Evolutionary conservation across 2,113 vertebrate species (phyloP).

Genomic region (Labrus mixtus): DNA sequence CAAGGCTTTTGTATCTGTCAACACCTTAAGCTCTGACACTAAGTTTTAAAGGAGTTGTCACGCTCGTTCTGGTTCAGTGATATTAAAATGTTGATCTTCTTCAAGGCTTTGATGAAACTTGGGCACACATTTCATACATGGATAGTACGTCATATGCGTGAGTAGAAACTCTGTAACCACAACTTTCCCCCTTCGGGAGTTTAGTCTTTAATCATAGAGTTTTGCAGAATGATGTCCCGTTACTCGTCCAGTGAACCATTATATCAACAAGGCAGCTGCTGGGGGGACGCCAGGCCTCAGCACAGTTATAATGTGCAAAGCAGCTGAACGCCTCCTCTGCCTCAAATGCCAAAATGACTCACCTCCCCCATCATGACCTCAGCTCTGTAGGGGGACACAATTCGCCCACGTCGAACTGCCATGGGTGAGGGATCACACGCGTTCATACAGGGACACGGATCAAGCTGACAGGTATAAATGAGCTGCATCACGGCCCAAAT

Average conservation of each 20-base stretch:
- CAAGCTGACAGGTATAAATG: constrained; percentile 14
- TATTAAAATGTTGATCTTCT: background rate
- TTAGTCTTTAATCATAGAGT: constrained; percentile 44
- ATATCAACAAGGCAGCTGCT: constrained; percentile 54
- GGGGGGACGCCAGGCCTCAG: constrained; percentile 16
- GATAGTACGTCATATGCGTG: constrained; percentile 16
- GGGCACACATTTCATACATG: background rate
- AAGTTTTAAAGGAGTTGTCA: constrained; percentile 9
- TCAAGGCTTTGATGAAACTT: constrained; percentile 4
- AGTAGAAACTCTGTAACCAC: constrained; percentile 36
- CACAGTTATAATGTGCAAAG: constrained; percentile 61
- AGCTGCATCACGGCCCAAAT: background rate
- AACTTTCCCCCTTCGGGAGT: constrained; percentile 23
- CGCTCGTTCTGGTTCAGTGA: background rate
- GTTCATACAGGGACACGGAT: constrained; percentile 16
- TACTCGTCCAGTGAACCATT: constrained; percentile 23
- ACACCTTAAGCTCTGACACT: background rate
- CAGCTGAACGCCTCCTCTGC: constrained; percentile 70
- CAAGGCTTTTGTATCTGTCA: constrained; percentile 32
- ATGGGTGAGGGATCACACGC: constrained; percentile 37
- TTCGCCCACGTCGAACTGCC: constrained; percentile 44
- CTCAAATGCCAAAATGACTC: constrained; percentile 68
- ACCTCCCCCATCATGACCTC: constrained; percentile 72
- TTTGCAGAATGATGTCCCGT: constrained; percentile 31
- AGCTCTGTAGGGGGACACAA: constrained; percentile 48